Evolutionary conservation across 2,113 vertebrate species (phyloP), one percentile per base, ranked within the genome.

Genomic region (Colaptes auratus): DNA sequence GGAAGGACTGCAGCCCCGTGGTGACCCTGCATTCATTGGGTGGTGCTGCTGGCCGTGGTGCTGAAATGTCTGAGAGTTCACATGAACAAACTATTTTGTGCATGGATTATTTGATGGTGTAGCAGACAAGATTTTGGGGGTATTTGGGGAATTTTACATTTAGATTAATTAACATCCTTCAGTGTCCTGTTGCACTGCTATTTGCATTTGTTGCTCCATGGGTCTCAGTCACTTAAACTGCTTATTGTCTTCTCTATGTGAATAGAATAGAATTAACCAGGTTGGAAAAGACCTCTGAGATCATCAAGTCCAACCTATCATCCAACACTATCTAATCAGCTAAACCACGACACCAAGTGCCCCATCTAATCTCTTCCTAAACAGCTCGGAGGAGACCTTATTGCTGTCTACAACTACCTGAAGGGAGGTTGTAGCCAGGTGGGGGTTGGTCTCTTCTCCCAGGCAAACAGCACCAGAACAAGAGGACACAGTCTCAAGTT

Each of bases 21-120:
- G 15, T 2, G 19, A 64, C 11, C 2, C 15, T 0, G 0, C 0
- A 0, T 4, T 12, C 36, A 2, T 7, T 9, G 25, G 1, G 1
- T 12, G 7, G 0, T 5, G 76, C 12, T 12, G 33, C 80, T 91
- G 80, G 21, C 71, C 55, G 7, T 53, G 71, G 53, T 92, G 15
- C 76, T 89, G 55, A 35, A 86, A 53, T 6, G 33, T 6, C 2
- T 3, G 6, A 16, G 14, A 53, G 3, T 15, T 28, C 44, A 10
- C 25, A 10, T 6, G 5, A 3, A 23, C 11, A 5, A 17, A 15
- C 0, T 4, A 12, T 30, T 56, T 17, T 10, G 17, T 12, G 21
- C 24, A 50, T 10, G 48, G 48, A 50, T 21, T 50, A 21, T 50
- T 50, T 12, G 6, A 21, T 21, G 53, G 31, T 78, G 30, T 5